A percentile compares a stretch with the other conserved stretches of the same genome.
Conservation (phyloP, 2,888 invertebrate genomes). For the Thera obeliscata region DNA sequence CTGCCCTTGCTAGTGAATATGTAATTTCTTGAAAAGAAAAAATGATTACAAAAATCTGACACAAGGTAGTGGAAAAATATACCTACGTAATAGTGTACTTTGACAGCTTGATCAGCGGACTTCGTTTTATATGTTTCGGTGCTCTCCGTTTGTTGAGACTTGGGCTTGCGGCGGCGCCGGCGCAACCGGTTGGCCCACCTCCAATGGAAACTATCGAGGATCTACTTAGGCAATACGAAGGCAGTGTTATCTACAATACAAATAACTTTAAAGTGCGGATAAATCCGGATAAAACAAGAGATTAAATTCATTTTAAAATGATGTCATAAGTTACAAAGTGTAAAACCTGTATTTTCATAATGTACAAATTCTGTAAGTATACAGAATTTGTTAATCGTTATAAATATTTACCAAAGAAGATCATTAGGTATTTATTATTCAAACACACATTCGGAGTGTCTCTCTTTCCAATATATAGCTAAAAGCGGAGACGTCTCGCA, state of each 20-base stretch:
- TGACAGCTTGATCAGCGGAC: constrained; percentile 5
- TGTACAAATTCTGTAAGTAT: no score
- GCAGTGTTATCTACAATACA: background rate
- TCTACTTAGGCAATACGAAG: constrained; percentile 36
- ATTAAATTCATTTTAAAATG: background rate
- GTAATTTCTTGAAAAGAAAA: background rate
- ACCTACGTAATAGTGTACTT: constrained; percentile 2
- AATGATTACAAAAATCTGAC: background rate
- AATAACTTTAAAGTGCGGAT: background rate
- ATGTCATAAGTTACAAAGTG: no score
- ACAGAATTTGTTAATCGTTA: constrained; percentile 23
- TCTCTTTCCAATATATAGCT: constrained; percentile 35
- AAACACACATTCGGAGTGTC: constrained; percentile 31
- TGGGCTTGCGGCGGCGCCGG: constrained; percentile 1
- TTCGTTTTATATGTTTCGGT: constrained; percentile 5
- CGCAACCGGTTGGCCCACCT: constrained; percentile 41
- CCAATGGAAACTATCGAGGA: constrained; percentile 41
- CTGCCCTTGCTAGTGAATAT: background rate
- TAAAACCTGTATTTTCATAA: no score
- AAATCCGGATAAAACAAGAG: background rate
- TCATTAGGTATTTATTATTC: constrained; percentile 35
- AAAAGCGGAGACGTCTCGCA: constrained; percentile 35
- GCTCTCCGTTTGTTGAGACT: constrained; percentile 2
- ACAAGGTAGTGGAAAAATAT: background rate
- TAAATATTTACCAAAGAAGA: constrained; percentile 33